Percentiles rank a stretch among this genome's conserved stretches.
Conservation (phyloP, 2,113 vertebrate genomes). For the Clinocottus analis region DNA sequence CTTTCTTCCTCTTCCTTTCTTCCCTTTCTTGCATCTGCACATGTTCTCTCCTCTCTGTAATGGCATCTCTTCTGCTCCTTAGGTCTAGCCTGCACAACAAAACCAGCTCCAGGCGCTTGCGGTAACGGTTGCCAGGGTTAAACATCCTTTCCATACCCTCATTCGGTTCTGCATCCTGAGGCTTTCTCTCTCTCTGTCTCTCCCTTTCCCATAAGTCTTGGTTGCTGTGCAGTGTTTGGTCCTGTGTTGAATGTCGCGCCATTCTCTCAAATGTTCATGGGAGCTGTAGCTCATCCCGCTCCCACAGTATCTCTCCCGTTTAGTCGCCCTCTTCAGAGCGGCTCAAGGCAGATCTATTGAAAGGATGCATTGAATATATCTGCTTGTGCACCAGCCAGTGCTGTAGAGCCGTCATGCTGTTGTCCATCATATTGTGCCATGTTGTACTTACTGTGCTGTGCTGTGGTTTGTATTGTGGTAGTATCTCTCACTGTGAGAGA, state of each 20-base stretch:
- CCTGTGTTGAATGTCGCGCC: constrained; percentile 64
- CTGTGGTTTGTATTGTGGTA: constrained; percentile 57
- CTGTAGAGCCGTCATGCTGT: constrained; percentile 42
- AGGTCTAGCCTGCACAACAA: constrained; percentile 84
- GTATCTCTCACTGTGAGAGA: constrained; percentile 37
- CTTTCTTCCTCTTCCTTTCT: constrained; percentile 21
- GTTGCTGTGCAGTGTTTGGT: constrained; percentile 73
- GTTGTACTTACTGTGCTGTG: constrained; percentile 54
- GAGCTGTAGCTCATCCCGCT: constrained; percentile 32
- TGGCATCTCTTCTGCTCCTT: constrained; percentile 78
- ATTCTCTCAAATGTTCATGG: constrained; percentile 45
- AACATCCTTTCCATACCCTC: constrained; percentile 38
- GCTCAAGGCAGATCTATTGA: constrained; percentile 72
- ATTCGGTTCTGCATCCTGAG: constrained; percentile 52
- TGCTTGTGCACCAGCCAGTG: constrained; percentile 37
- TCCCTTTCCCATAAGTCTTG: constrained; percentile 53
- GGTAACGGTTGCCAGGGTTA: constrained; percentile 81
- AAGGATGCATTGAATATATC: constrained; percentile 68
- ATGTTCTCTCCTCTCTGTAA: constrained; percentile 70
- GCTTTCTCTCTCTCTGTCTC: constrained; percentile 41
- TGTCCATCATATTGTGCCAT: constrained; percentile 57
- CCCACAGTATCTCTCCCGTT: constrained; percentile 32
- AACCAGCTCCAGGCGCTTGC: constrained; percentile 80
- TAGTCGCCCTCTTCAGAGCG: constrained; percentile 27
- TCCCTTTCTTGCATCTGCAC: constrained; percentile 22